Percentiles rank a stretch among this genome's conserved stretches.
phyloP scores from a whole-genome alignment of 2,888 invertebrate species.

The Hirtodrosophila cameraria region DNA sequence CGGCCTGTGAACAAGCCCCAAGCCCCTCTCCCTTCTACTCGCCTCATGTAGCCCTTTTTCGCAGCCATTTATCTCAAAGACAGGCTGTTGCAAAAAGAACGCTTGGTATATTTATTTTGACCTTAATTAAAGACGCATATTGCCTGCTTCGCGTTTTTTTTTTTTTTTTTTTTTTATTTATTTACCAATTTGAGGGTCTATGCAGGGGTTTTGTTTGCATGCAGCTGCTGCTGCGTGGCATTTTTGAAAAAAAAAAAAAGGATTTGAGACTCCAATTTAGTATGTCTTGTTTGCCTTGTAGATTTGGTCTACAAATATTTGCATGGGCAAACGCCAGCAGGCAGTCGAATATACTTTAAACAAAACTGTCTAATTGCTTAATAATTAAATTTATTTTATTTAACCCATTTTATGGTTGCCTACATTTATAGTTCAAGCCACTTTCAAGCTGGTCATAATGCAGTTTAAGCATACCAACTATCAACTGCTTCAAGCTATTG shows the following conservation, averaged over 20 bases:
- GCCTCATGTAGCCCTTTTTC: slow-evolving; percentile 25
- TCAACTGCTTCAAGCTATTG: no score
- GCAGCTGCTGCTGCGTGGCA: slow-evolving; percentile 23
- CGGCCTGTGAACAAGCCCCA: slow-evolving; percentile 32
- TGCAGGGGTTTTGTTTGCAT: slow-evolving; percentile 37
- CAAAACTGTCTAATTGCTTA: slow-evolving; percentile 45
- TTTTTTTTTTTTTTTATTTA: not conserved
- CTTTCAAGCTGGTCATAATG: slow-evolving; percentile 7
- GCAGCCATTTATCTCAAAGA: slow-evolving; percentile 70
- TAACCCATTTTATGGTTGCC: not conserved
- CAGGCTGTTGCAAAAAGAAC: slow-evolving; percentile 43
- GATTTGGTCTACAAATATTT: slow-evolving; percentile 45
- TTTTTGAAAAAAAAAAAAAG: slow-evolving; percentile 22
- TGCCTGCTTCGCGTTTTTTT: slow-evolving; percentile 48
- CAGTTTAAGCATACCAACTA: no score
- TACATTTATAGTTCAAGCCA: slow-evolving; percentile 18
- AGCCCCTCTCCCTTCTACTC: not conserved
- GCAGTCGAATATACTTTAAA: slow-evolving; percentile 7
- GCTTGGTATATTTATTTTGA: slow-evolving; percentile 56
- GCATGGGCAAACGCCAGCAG: slow-evolving; percentile 20
- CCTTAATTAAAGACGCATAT: slow-evolving; percentile 79
- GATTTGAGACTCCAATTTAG: slow-evolving; percentile 37
- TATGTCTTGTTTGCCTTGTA: slow-evolving; percentile 33
- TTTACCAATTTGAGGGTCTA: slow-evolving; percentile 3
- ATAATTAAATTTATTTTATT: slow-evolving; percentile 41